Conservation (phyloP, 2,113 vertebrate species). For the Labeo catla region DNA sequence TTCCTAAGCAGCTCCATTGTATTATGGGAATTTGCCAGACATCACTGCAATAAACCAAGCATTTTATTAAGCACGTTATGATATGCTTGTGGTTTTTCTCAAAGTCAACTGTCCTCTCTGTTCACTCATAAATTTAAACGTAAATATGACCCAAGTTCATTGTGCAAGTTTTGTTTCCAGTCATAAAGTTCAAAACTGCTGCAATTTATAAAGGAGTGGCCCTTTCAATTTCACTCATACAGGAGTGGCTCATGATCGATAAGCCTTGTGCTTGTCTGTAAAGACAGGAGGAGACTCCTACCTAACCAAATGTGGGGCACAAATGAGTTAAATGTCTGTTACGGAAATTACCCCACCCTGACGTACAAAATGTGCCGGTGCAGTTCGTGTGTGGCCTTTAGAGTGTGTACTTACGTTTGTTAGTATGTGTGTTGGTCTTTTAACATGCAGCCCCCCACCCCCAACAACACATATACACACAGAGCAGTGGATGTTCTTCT, state of each 20-base stretch:
- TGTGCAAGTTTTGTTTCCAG: neutral
- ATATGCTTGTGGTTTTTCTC: neutral
- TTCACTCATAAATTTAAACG: neutral
- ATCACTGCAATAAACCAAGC: neutral
- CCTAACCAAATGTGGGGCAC: neutral
- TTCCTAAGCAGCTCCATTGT: neutral
- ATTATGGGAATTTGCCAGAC: neutral
- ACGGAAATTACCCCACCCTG: neutral
- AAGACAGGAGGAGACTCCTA: slow-evolving; percentile 9
- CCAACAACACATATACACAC: slow-evolving; percentile 35
- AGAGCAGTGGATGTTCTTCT: slow-evolving; percentile 17
- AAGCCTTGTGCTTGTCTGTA: neutral
- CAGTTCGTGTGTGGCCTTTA: neutral
- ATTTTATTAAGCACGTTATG: neutral
- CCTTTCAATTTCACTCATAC: slow-evolving; percentile 43
- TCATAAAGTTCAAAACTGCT: neutral
- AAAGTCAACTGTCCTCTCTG: neutral
- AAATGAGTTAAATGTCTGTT: slow-evolving; percentile 41
- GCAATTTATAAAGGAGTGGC: neutral
- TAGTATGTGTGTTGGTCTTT: slow-evolving; percentile 6
- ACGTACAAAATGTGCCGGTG: neutral
- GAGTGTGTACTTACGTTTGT: neutral
- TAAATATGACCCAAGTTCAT: neutral
- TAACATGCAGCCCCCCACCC: neutral
- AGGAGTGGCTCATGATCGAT: neutral